phyloP scores from a whole-genome alignment of 2,888 invertebrate genomes.

The Cremastinae sp. region DNA sequence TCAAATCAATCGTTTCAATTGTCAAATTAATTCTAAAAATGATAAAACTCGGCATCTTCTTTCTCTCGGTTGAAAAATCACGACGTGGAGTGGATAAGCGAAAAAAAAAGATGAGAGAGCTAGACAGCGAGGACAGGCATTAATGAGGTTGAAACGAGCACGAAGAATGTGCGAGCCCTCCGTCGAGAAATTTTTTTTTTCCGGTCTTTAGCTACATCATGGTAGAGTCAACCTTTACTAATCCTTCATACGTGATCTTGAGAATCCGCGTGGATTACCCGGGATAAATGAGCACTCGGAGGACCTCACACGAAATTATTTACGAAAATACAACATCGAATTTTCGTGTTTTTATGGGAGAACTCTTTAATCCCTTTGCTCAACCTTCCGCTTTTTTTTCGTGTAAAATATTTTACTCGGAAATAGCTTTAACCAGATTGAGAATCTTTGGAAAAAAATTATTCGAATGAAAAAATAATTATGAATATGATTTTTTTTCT shows the following conservation, averaged over 20 bases:
- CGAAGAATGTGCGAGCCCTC: slow-evolving; percentile 27
- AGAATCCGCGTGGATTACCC: slow-evolving; percentile 66
- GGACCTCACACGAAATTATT: slow-evolving; percentile 64
- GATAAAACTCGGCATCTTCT: no score
- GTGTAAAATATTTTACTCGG: not conserved
- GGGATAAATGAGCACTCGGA: slow-evolving; percentile 60
- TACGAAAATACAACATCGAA: slow-evolving; percentile 55
- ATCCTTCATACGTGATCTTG: slow-evolving; percentile 69
- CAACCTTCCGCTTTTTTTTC: not conserved
- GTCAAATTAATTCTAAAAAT: no score
- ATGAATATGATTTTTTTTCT: no score
- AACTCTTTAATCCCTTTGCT: not conserved
- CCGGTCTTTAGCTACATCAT: slow-evolving; percentile 32
- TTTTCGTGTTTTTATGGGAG: slow-evolving; percentile 8
- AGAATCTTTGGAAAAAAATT: not conserved
- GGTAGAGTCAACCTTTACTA: slow-evolving; percentile 55
- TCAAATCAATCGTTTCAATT: no score
- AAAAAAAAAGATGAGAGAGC: not conserved
- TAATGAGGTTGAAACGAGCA: slow-evolving; percentile 43
- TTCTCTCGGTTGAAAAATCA: no score
- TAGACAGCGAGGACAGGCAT: slow-evolving; percentile 39
- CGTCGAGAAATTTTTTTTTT: slow-evolving; percentile 53
- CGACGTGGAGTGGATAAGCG: not conserved
- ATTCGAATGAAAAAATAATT: not conserved
- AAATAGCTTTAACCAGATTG: not conserved